phyloP scores from a whole-genome alignment of 2,113 vertebrate species.

The Corydoras maculifer region DNA sequence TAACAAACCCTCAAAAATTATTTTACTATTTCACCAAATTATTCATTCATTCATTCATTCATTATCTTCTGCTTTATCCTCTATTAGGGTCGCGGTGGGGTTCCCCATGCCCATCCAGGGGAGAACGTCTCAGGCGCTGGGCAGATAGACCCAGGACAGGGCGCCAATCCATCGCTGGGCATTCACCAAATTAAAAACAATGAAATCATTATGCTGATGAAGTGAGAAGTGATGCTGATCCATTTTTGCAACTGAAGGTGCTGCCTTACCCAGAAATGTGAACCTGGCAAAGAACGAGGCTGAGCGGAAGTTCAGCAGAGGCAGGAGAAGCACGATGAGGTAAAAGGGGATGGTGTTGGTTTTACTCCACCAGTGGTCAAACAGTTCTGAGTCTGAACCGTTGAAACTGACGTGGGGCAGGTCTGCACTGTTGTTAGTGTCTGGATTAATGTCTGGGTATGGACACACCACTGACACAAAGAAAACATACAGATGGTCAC shows the following conservation, averaged over 20 bases:
- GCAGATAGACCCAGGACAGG: no score
- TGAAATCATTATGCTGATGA: no score
- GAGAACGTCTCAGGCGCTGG: no score
- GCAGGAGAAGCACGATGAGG: constrained; percentile 78
- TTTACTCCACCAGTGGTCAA: constrained; percentile 84
- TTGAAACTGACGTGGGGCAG: constrained; percentile 33
- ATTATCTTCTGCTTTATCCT: no score
- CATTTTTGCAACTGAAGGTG: neutral
- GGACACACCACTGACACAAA: constrained; percentile 81
- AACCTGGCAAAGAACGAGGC: constrained; percentile 97
- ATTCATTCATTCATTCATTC: no score
- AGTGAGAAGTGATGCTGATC: no score
- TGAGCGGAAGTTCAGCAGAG: constrained; percentile 88
- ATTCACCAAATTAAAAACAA: neutral
- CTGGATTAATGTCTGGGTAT: constrained; percentile 48
- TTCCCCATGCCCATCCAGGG: no score
- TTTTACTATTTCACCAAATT: no score
- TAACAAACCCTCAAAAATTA: no score
- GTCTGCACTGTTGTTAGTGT: constrained; percentile 34
- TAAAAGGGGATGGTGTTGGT: constrained; percentile 86
- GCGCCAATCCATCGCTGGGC: no score
- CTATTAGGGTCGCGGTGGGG: no score
- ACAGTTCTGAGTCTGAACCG: constrained; percentile 51
- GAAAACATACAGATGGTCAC: neutral
- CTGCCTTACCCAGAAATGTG: constrained; percentile 81